These are phyloP conservation scores for Centropyge bicolor DNA, from an alignment of 2,797 vertebrate genomes.

Conservation along the genomic window DNA sequence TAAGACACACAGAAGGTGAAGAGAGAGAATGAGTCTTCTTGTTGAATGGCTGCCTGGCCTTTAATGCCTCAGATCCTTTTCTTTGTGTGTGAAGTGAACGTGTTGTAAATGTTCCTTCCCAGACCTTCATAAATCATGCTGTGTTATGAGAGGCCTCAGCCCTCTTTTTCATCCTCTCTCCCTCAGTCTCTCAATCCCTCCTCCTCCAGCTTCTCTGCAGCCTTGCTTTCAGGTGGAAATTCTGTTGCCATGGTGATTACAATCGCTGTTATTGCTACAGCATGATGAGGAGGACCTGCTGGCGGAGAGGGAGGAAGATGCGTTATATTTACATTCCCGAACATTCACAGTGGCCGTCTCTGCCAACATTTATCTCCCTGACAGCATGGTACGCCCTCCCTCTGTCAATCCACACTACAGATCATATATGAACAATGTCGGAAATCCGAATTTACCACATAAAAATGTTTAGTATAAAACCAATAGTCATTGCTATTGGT, in stretches of 20 bases:
- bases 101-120: slow-evolving; percentile 44
- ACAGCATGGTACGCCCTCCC: neutral
- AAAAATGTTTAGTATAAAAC: neutral
- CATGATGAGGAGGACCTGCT: slow-evolving; percentile 25
- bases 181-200: neutral
- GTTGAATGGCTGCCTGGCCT: slow-evolving; percentile 24
- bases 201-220: slow-evolving; percentile 32
- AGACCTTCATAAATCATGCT: slow-evolving; percentile 59
- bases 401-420: slow-evolving; percentile 1
- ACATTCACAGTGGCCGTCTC: slow-evolving; percentile 12
- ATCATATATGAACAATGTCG: slow-evolving; percentile 8
- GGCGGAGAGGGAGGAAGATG: slow-evolving; percentile 13
- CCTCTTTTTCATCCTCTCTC: slow-evolving; percentile 24
- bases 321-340: slow-evolving; percentile 60
- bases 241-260: slow-evolving; percentile 78
- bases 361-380: slow-evolving; percentile 21
- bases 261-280: slow-evolving; percentile 52
- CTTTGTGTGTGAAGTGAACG: slow-evolving; percentile 29
- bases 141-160: slow-evolving; percentile 41
- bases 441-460: neutral
- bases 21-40: slow-evolving; percentile 3
- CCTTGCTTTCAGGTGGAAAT: slow-evolving; percentile 68
- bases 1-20: neutral
- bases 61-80: slow-evolving; percentile 22
- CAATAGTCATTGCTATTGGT: neutral